Evolutionary conservation across 2,888 invertebrate genomes (phyloP).

Genomic region (Julus scandinavius): DNA sequence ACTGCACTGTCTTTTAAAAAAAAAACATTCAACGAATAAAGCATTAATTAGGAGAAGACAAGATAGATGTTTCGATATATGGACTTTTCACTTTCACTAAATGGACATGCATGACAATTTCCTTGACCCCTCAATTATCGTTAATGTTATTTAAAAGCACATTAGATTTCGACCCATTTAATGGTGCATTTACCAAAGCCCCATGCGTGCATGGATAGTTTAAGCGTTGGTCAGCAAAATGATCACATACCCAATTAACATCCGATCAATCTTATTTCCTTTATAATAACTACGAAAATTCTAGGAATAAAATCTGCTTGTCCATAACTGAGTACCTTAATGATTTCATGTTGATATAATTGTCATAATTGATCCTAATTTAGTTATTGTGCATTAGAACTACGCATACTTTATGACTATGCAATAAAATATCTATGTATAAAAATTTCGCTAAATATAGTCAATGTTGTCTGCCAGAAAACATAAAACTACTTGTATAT

Average conservation of each 20-base stretch:
- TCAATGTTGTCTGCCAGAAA: too few species aligned
- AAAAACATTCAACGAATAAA: too few species aligned
- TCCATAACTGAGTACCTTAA: not conserved
- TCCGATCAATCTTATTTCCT: not conserved
- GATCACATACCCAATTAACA: not conserved
- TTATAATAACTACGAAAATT: not conserved
- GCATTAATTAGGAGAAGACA: too few species aligned
- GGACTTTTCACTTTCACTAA: not conserved
- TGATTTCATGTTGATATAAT: not conserved
- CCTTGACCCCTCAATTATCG: not conserved
- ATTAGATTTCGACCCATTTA: constrained; percentile 16
- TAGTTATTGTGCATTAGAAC: too few species aligned
- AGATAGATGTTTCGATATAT: not conserved
- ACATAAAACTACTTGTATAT: too few species aligned
- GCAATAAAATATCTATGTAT: too few species aligned
- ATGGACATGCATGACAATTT: not conserved
- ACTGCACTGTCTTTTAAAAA: too few species aligned
- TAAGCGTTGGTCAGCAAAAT: not conserved
- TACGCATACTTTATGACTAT: too few species aligned
- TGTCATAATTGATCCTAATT: too few species aligned
- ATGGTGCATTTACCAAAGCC: not conserved
- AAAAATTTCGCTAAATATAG: too few species aligned
- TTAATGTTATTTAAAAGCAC: not conserved
- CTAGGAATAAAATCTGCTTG: not conserved
- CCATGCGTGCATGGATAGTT: not conserved